Evolutionary conservation across 2,888 invertebrate genomes (phyloP).

Genomic region (Acleris holmiana): DNA sequence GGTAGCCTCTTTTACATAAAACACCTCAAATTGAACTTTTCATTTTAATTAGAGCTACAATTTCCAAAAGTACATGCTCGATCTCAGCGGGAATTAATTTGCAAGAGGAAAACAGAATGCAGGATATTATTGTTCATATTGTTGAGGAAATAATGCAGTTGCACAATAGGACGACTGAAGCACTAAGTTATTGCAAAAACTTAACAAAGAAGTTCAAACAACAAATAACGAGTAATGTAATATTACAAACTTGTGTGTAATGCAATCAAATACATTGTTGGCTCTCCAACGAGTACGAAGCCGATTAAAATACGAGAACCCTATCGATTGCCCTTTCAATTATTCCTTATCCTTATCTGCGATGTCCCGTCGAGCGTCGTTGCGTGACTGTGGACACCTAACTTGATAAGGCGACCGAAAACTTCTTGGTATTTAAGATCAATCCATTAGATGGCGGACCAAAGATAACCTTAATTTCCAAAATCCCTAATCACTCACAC

Average conservation of each 20-base stretch:
- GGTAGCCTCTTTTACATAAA: constrained; percentile 57
- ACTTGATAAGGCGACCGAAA: constrained; percentile 16
- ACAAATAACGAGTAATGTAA: too few species aligned
- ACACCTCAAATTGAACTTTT: constrained; percentile 48
- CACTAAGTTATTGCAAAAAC: not conserved
- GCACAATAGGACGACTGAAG: not conserved
- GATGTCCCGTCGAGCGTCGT: constrained; percentile 1
- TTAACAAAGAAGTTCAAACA: too few species aligned
- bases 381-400: constrained; percentile 23
- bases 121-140: not conserved
- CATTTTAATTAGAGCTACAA: constrained; percentile 26
- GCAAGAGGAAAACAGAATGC: constrained; percentile 4
- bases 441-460: not conserved
- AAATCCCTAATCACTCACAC: too few species aligned
- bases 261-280: too few species aligned
- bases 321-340: constrained; percentile 20
- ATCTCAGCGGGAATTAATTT: constrained; percentile 13
- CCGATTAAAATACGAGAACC: not conserved
- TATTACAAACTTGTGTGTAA: too few species aligned
- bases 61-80: constrained; percentile 13
- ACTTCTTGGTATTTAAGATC: constrained; percentile 22
- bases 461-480: not conserved
- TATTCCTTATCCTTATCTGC: constrained; percentile 27
- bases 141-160: not conserved
- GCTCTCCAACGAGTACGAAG: not conserved